Evolutionary conservation across 2,113 vertebrate species (phyloP), one percentile per base, ranked within the genome.

Genomic region (Gopherus evgoodei): DNA sequence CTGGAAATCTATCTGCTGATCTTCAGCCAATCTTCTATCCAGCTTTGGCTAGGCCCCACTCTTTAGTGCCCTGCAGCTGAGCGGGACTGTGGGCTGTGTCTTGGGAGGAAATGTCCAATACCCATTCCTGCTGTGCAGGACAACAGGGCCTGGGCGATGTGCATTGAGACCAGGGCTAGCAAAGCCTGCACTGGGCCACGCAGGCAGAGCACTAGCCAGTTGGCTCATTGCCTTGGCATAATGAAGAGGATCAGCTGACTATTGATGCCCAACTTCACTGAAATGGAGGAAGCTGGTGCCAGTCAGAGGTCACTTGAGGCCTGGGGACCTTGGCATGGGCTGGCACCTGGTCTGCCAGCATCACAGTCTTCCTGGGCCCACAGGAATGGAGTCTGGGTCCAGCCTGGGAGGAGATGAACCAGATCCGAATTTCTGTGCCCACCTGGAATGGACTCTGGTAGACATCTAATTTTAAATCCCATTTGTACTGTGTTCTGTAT

Each of bases 211-310:
- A 62, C 25, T 4, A 17, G 87, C 22, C 57, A 38, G 59, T 47
- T 10, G 12, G 29, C 35, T 44, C 49, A 24, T 25, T 47, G 59
- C 13, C 21, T n/a, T 35, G 59, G 59, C 31, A 47, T 38, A 62
- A 14, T 0, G 5, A 81, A 54, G 0, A 0, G 22, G 11, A 65
- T 54, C 29, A 25, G 0, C 0, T 0, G 2, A 29, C 27, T 27
- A 57, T 57, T 57, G 56, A 24, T 24, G 22, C 11, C 57, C 57
- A 59, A 31, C 27, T 57, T 11, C 16, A 69, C 35, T 84, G 89
- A 42, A 22, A 42, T 42, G 69, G 38, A 42, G n/a, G 21, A 42
- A 75, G 69, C 3, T 49, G 47, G 10, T 49, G 47, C 47, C 47
- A 49, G 47, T 49, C 47, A 49, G 47, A 49, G 47, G 47, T 49